Evolutionary conservation across 2,888 invertebrate genomes (phyloP).

Genomic region (Ethmia dodecea): DNA sequence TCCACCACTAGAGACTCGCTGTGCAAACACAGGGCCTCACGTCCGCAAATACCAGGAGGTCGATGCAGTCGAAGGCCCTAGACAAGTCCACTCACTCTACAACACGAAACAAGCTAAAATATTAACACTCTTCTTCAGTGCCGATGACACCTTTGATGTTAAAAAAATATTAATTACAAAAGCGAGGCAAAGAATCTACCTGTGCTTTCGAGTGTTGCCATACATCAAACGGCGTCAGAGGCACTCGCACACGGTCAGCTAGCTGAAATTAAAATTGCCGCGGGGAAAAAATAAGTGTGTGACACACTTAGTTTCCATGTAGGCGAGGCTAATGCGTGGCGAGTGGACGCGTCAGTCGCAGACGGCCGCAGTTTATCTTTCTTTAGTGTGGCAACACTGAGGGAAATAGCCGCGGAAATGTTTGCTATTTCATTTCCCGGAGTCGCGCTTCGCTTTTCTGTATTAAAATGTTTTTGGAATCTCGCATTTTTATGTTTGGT

Average conservation of each 20-base stretch:
- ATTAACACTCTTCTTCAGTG: slow-evolving; percentile 34
- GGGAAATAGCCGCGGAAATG: slow-evolving; percentile 60
- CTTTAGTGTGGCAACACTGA: slow-evolving; percentile 59
- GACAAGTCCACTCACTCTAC: slow-evolving; percentile 46
- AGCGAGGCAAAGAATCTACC: slow-evolving; percentile 27
- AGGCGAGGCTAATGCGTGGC: slow-evolving; percentile 66
- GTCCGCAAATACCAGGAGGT: slow-evolving; percentile 73
- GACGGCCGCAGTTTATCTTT: slow-evolving; percentile 68
- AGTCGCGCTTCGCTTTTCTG: slow-evolving; percentile 17
- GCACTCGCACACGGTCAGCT: slow-evolving; percentile 57
- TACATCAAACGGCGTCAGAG: slow-evolving; percentile 58
- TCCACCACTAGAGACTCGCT: slow-evolving; percentile 75
- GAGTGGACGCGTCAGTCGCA: slow-evolving; percentile 71
- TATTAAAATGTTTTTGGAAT: slow-evolving; percentile 5
- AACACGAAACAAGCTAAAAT: slow-evolving; percentile 34
- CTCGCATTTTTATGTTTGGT: no score
- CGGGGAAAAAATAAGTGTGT: slow-evolving; percentile 68
- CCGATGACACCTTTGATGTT: slow-evolving; percentile 25
- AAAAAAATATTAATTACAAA: slow-evolving; percentile 19
- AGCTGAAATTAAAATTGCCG: slow-evolving; percentile 69
- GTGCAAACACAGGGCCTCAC: slow-evolving; percentile 71
- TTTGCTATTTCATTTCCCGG: slow-evolving; percentile 60
- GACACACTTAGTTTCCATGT: slow-evolving; percentile 65
- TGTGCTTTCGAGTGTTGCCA: slow-evolving; percentile 47
- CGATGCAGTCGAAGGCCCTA: slow-evolving; percentile 59